phyloP scores from a whole-genome alignment of 2,797 vertebrate species.

The Labroides dimidiatus region DNA sequence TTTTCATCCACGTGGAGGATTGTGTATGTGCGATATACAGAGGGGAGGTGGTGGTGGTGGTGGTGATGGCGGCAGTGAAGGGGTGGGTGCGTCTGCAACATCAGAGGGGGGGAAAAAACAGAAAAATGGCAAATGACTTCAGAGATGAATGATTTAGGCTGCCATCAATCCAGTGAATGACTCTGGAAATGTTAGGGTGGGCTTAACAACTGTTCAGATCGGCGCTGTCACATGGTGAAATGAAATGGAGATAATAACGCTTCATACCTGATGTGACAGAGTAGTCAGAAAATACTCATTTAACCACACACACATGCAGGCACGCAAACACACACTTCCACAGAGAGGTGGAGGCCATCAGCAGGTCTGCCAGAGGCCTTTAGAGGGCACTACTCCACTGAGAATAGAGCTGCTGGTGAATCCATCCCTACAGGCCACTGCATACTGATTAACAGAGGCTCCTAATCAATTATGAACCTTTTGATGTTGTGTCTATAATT shows the following conservation, averaged over 20 bases:
- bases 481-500: conserved; percentile 43
- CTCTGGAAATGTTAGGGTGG: conserved; percentile 70
- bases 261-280: conserved; percentile 68
- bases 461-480: conserved; percentile 60
- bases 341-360: conserved; percentile 17
- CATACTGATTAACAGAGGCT: conserved; percentile 58
- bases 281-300: conserved; percentile 57
- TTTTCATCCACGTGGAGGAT: conserved; percentile 71
- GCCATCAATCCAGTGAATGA: conserved; percentile 66
- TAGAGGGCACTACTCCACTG: conserved; percentile 81
- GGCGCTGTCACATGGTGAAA: conserved; percentile 61
- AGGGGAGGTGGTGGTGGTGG: background rate
- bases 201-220: conserved; percentile 70
- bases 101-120: conserved; percentile 32
- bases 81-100: conserved; percentile 60
- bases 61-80: conserved; percentile 8
- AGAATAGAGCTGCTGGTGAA: conserved; percentile 59
- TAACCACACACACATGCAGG: conserved; percentile 6
- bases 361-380: conserved; percentile 58
- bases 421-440: conserved; percentile 36
- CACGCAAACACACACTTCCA: background rate
- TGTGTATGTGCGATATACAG: conserved; percentile 31
- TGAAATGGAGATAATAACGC: conserved; percentile 68
- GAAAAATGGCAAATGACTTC: conserved; percentile 61
- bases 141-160: conserved; percentile 69